phyloP scores from a whole-genome alignment of 2,797 vertebrate species.

The Rhabdomys pumilio region DNA sequence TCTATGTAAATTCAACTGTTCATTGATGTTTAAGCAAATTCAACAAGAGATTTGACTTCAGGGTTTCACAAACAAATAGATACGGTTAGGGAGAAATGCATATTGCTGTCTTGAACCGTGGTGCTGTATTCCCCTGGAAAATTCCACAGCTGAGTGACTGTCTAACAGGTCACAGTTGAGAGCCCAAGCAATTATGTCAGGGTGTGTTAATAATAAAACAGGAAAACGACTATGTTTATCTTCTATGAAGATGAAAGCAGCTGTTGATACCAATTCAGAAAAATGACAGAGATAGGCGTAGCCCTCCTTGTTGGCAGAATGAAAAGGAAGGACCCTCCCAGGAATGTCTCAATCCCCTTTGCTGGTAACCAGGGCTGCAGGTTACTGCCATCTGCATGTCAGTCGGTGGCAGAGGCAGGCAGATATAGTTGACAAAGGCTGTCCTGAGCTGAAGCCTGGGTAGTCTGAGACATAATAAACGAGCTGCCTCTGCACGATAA shows the following conservation, averaged over 20 bases:
- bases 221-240: conserved; percentile 78
- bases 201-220: conserved; percentile 87
- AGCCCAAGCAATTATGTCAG: conserved; percentile 87
- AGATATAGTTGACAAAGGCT: conserved; percentile 80
- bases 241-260: conserved; percentile 85
- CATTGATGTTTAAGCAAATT: conserved; percentile 89
- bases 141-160: conserved; percentile 82
- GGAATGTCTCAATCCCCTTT: not conserved
- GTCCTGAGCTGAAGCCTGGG: conserved; percentile 80
- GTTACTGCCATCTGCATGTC: conserved; percentile 51
- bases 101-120: conserved; percentile 54
- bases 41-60: conserved; percentile 88
- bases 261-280: conserved; percentile 78
- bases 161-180: conserved; percentile 88
- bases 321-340: not conserved
- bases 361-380: not conserved
- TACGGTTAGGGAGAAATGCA: conserved; percentile 69
- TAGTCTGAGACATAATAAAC: conserved; percentile 83
- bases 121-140: conserved; percentile 81
- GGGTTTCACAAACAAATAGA: conserved; percentile 88
- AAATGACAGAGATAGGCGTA: not conserved
- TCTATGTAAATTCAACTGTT: conserved; percentile 90
- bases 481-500: conserved; percentile 85
- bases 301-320: not conserved
- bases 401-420: conserved; percentile 54